These are phyloP conservation scores for Latrodectus elegans DNA, from an alignment of 2,888 invertebrate species.

Conservation along the genomic window DNA sequence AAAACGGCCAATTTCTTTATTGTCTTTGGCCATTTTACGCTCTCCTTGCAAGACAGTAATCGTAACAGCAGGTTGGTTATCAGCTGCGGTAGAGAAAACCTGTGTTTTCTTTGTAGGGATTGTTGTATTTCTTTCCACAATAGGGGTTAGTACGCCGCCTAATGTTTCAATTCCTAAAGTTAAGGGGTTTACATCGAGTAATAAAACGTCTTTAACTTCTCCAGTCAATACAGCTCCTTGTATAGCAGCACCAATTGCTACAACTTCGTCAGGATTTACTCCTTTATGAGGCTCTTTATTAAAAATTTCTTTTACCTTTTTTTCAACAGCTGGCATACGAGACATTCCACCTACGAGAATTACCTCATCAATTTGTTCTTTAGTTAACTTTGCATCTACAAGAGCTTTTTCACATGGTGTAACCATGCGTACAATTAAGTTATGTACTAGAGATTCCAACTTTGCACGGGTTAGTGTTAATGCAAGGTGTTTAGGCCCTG, in stretches of 20 bases:
- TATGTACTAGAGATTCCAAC: slow-evolving; percentile 92
- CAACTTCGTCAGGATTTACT: slow-evolving; percentile 99
- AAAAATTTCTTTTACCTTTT: slow-evolving; percentile 53
- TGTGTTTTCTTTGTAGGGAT: slow-evolving; percentile 99
- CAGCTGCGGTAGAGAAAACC: slow-evolving; percentile 97
- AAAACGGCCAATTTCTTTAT: slow-evolving; percentile 95
- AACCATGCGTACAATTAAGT: slow-evolving; percentile 90
- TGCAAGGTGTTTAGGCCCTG: slow-evolving; percentile 98
- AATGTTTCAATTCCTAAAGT: slow-evolving; percentile 98
- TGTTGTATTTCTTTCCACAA: slow-evolving; percentile 97
- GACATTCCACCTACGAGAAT: slow-evolving; percentile 98
- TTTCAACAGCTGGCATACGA: slow-evolving; percentile 91
- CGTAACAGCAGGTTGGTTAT: slow-evolving; percentile 99
- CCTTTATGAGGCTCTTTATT: slow-evolving; percentile 93
- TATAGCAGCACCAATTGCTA: slow-evolving; percentile 79
- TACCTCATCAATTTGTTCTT: slow-evolving; percentile 96
- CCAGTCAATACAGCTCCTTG: slow-evolving; percentile 91
- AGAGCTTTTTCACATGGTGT: slow-evolving; percentile 96
- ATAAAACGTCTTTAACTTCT: slow-evolving; percentile 96
- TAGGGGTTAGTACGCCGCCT: slow-evolving; percentile 93
- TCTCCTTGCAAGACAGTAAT: slow-evolving; percentile 99
- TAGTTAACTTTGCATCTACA: slow-evolving; percentile 92
- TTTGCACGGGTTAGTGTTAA: slow-evolving; percentile 94
- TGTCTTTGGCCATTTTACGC: slow-evolving; percentile 97
- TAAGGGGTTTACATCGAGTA: slow-evolving; percentile 97